Percentiles rank a stretch among this genome's conserved stretches.
Conservation (phyloP, 2,888 invertebrate species). For the Cantharis lateralis region DNA sequence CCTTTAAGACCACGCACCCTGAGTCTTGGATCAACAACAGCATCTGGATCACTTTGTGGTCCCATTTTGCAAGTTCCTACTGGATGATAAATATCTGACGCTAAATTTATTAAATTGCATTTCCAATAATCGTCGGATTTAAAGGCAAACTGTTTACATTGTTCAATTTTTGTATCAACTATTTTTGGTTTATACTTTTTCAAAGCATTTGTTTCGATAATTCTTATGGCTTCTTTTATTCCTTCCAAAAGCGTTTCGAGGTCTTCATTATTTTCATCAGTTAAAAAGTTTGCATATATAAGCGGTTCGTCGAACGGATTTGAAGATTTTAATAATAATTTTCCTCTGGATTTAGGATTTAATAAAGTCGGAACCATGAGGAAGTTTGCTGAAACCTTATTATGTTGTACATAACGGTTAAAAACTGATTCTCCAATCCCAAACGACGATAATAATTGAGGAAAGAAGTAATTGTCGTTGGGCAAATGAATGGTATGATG, state of each 20-base stretch:
- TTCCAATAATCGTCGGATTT: slow-evolving; percentile 59
- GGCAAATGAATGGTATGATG: slow-evolving; percentile 57
- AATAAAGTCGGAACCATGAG: not conserved
- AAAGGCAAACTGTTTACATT: slow-evolving; percentile 45
- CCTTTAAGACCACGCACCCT: slow-evolving; percentile 68
- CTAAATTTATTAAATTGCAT: slow-evolving; percentile 51
- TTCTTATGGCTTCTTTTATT: not conserved
- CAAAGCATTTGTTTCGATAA: slow-evolving; percentile 2
- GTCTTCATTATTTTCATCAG: slow-evolving; percentile 22
- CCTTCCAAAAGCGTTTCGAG: not conserved
- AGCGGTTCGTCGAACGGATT: slow-evolving; percentile 53
- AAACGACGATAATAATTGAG: not conserved
- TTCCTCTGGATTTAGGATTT: slow-evolving; percentile 2
- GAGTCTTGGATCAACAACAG: slow-evolving; percentile 72
- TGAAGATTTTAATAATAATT: not conserved
- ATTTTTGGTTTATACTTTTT: not conserved
- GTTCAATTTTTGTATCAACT: not conserved
- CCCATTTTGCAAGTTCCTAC: slow-evolving; percentile 69
- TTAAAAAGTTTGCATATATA: slow-evolving; percentile 67
- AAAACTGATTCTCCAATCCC: not conserved
- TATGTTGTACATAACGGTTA: not conserved
- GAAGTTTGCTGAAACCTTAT: not conserved
- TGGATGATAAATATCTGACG: slow-evolving; percentile 32
- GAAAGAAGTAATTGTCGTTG: slow-evolving; percentile 25
- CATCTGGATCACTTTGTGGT: slow-evolving; percentile 70